Base-by-base conservation (phyloP, 2,888 invertebrate species). In the Biston stratarius region DNA sequence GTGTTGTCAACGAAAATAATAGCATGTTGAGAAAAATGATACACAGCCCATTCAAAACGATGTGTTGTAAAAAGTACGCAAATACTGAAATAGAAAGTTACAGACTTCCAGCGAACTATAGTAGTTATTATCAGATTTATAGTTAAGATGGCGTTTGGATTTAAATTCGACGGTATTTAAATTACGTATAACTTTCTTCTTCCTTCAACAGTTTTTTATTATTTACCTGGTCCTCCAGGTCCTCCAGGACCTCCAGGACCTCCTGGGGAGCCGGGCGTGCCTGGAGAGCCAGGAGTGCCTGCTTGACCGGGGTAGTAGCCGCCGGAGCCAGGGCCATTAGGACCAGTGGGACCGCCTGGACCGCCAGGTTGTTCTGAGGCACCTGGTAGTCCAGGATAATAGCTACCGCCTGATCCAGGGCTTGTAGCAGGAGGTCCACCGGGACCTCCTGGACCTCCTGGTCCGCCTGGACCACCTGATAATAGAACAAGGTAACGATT, bases 321-420 rank as follows among this genome's bases (percentile, higher is more conserved):
- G 0, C 74, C 53, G 36, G 61, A 53, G 1, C 64, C 65, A n/a
- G 79, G 76, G 36, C 72, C 70, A 14, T 66, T 73, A 15, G 76
- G 96, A 51, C 93, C 88, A 61, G 85, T 92, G 14, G 96, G 95
- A 36, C 58, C 42, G 0, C 75, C 70, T 12, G 68, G 66, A 10
- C 60, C 38, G 9, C 69, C 69, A 10, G 68, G 68, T 12, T 45
- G 15, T 10, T 72, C 74, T 0, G 74, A 77, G 38, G 59, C 55
- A 52, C 81, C 74, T 48, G 74, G 74, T 47, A 68, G 57, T 33
- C 76, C 76, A 11, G 82, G 77, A 38, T 70, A 67, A 51, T 70
- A 70, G 24, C 67, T 59, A 10, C 68, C 59, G 6, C 64, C 61
- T 34, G 57, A 44, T 33, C 52, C 51, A 34, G 71, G 48, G 11